Conservation (phyloP, 2,113 vertebrate genomes). For the Zeus faber region DNA sequence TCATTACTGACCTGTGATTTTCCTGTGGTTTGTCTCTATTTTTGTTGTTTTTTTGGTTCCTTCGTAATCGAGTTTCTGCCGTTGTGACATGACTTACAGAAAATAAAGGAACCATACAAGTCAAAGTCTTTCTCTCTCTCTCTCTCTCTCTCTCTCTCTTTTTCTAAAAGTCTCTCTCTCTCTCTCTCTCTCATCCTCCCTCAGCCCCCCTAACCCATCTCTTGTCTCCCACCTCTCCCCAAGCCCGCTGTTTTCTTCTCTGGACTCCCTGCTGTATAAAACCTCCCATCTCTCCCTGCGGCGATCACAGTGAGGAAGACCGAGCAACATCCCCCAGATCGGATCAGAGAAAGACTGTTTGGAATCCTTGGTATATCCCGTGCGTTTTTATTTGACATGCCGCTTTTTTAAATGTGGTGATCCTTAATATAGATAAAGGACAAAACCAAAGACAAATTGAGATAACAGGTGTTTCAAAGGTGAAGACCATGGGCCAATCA, state of each 20-base stretch:
- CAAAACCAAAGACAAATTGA: conserved; percentile 2
- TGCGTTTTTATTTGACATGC: neutral
- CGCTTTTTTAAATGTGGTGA: neutral
- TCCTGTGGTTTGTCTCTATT: too few species aligned
- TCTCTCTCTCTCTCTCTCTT: conserved; percentile 11
- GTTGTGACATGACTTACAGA: too few species aligned
- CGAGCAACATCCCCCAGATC: neutral
- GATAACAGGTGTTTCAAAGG: neutral
- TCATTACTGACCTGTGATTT: too few species aligned
- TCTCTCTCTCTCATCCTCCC: conserved; percentile 11
- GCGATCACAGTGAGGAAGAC: neutral
- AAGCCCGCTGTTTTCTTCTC: conserved; percentile 29
- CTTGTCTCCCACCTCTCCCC: neutral
- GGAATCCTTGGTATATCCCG: too few species aligned
- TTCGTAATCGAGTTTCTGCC: too few species aligned
- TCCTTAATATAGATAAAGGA: neutral
- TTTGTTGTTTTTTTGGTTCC: too few species aligned
- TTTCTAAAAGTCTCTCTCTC: conserved; percentile 3
- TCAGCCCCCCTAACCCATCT: neutral
- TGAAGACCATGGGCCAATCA: conserved; percentile 34
- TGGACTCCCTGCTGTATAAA: conserved; percentile 58
- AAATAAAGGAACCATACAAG: too few species aligned
- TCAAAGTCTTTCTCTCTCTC: conserved; percentile 7
- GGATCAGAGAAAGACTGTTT: too few species aligned
- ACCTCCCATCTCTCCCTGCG: conserved; percentile 22